Evolutionary conservation across 2,797 vertebrate species (phyloP), one percentile per base, ranked within the genome.

Genomic region (Megaceryle alcyon): DNA sequence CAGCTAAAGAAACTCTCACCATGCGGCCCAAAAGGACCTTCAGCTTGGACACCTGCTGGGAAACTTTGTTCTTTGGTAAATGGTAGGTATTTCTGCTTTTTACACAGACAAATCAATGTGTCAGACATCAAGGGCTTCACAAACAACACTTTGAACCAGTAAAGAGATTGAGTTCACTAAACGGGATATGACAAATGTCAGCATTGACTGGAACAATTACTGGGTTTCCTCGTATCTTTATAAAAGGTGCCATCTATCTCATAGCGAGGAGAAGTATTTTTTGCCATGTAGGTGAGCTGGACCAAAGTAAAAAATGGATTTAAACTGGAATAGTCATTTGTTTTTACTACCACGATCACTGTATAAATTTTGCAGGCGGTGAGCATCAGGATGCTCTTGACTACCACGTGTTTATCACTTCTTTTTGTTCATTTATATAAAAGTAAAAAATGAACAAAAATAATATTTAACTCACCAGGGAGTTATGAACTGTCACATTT

Each of bases 401-500:
- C 64, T 69, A 53, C 41, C 0, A 0, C 6, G 41, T 80, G 41
- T 41, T 86, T 93, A 71, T 43, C 92, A 73, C 57, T 51, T 59
- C 39, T 65, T 85, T 78, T 41, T 61, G 31, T 75, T 86, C 83
- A 65, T 84, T 92, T 90, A 77, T 95, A 90, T 54, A 77, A 78
- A 94, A 80, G 80, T 43, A 72, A 91, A 84, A 90, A 86, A 88
- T 49, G 80, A 79, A 59, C 57, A 90, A 68, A 90, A 92, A 56
- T 71, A 93, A 93, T 93, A 92, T 95, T 93, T 80, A 87, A 80
- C 43, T 68, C 82, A 51, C 44, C 4, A 3, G 78, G 68, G 90
- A 93, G 91, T 92, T 96, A 95, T 96, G 93, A 96, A 82, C 68
- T 90, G 91, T 57, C 95, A 87, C 57, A 1, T 26, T 91, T 96